A percentile compares a stretch with the other conserved stretches of the same genome.
Conservation (phyloP, 2,113 vertebrate genomes). For the Oncorhynchus keta region DNA sequence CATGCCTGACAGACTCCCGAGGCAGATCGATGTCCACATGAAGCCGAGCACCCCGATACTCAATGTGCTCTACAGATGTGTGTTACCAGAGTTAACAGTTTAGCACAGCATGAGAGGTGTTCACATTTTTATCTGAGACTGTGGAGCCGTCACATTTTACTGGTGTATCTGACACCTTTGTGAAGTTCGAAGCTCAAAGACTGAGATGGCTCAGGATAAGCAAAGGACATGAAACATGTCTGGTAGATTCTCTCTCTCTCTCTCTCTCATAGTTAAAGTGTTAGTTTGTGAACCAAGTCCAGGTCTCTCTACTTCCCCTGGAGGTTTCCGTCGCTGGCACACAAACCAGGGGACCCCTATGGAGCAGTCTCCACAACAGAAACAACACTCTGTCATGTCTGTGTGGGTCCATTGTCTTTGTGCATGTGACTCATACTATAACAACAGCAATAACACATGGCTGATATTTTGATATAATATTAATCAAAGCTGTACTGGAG, state of each 20-base stretch:
- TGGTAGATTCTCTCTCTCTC: not conserved
- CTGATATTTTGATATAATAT: too few species aligned
- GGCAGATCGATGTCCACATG: conserved; percentile 57
- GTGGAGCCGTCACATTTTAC: conserved; percentile 23
- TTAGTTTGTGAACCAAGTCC: conserved; percentile 15
- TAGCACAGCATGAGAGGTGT: conserved; percentile 7
- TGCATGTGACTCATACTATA: too few species aligned
- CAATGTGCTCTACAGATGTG: conserved; percentile 52
- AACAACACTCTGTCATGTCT: too few species aligned
- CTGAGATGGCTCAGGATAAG: conserved; percentile 30
- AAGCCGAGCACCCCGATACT: conserved; percentile 13
- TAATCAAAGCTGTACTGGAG: too few species aligned
- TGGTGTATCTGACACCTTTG: conserved; percentile 44
- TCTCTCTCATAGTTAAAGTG: not conserved
- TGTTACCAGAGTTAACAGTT: conserved; percentile 7
- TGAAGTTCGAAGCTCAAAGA: conserved; percentile 42
- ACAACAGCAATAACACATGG: too few species aligned
- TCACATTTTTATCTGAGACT: conserved; percentile 35
- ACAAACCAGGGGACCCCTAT: conserved; percentile 35
- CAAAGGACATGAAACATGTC: conserved; percentile 16
- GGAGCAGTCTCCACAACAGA: too few species aligned
- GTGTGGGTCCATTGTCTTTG: too few species aligned
- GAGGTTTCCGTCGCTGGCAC: conserved; percentile 30
- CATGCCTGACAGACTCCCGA: conserved; percentile 46
- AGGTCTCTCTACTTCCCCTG: conserved; percentile 32